Conservation (phyloP, 2,797 vertebrate genomes). For the Hafferia zeledoni region DNA sequence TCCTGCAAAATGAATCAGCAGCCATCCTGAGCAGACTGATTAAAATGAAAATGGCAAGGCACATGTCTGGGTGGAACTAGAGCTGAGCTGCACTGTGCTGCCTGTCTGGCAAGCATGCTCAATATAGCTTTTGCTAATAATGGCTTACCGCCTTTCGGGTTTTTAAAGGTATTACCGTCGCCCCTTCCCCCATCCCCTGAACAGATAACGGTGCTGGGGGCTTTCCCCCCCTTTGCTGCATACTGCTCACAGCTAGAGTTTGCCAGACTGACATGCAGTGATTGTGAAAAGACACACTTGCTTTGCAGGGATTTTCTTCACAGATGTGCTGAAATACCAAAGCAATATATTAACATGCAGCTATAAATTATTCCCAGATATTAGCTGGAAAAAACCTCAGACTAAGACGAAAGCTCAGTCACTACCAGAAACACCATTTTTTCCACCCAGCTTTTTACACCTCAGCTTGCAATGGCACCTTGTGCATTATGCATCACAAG, state of each 20-base stretch:
- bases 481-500: constrained; percentile 36
- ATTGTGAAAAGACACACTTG: constrained; percentile 45
- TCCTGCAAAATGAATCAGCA: constrained; percentile 88
- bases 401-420: neutral
- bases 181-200: constrained; percentile 40
- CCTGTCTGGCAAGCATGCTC: constrained; percentile 86
- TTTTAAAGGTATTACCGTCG: constrained; percentile 74
- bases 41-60: constrained; percentile 85
- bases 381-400: constrained; percentile 11
- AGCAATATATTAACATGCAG: constrained; percentile 14
- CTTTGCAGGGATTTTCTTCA: constrained; percentile 45
- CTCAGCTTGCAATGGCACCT: constrained; percentile 40
- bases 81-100: constrained; percentile 78
- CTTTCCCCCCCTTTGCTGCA: neutral
- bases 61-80: constrained; percentile 84
- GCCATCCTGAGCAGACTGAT: constrained; percentile 84
- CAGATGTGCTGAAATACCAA: constrained; percentile 37
- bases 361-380: constrained; percentile 38
- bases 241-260: constrained; percentile 44
- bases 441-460: neutral
- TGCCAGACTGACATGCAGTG: constrained; percentile 43
- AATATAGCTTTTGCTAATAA: constrained; percentile 90
- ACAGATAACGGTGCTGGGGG: constrained; percentile 17
- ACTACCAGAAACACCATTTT: neutral
- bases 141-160: constrained; percentile 78